Evolutionary conservation across 2,888 invertebrate genomes (phyloP), one percentile per base, ranked within the genome.

Genomic region (Perizoma flavofasciatum): DNA sequence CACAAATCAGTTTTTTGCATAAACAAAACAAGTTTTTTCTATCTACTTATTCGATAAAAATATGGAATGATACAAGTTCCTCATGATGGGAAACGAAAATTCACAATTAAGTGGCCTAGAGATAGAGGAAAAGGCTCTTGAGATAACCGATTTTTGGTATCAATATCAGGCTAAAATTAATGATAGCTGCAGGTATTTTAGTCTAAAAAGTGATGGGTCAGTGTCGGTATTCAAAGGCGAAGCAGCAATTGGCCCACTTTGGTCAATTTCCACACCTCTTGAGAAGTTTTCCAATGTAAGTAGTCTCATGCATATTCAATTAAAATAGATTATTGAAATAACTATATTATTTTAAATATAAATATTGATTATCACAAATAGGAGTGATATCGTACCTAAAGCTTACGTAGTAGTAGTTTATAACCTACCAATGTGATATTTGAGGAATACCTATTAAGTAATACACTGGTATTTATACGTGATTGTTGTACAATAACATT

Each of bases 201-300:
- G 92, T 66, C 74, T 92, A 47, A 92, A 90, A 70, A 89, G 93
- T 75, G 92, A 93, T 70, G 94, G 94, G 53, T 93, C 92, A 46
- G 90, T 97, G 7, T 96, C 96, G 8, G 94, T 97, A 46, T 96
- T 97, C 77, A 94, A 96, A 74, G 95, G 96, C 49, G 96, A 96
- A 85, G 92, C 95, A 46, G 93, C 95, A 5, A 88, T 91, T 66
- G 95, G 95, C 0, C 93, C 95, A 5, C 80, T 95, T 11, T 95
- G 95, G 95, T 82, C 92, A 0, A 79, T 91, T 10, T 93, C 94
- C 65, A 94, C 95, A 6, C 96, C 96, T 3, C 86, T 97, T 72
- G 96, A 96, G 77, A 95, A 95, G 81, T 94, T 95, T 72, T 95
- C 96, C 10, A 96, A 96, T 90, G 97, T 96, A 84, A 76, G 85